Evolutionary conservation across 2,113 vertebrate genomes (phyloP).

Genomic region (Nothocercus nigrocapillus): DNA sequence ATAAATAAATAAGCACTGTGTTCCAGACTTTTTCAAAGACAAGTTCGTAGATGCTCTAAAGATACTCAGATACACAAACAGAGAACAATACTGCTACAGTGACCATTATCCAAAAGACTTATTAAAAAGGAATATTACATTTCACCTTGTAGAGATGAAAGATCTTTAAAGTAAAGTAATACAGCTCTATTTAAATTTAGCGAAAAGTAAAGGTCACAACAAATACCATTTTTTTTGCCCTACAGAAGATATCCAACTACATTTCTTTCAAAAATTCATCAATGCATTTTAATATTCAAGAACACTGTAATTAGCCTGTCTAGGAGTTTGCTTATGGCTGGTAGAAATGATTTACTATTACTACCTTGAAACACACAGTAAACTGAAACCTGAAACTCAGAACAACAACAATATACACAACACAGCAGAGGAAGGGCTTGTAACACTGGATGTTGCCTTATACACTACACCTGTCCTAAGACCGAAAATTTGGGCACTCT

Average conservation of each 20-base stretch:
- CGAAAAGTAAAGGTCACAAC: background rate
- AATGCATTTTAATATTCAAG: background rate
- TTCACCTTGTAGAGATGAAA: background rate
- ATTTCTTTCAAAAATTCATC: background rate
- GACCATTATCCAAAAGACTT: background rate
- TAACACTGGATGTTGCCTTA: background rate
- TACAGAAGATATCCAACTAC: background rate
- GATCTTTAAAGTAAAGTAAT: background rate
- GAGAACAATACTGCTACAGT: background rate
- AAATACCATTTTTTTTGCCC: background rate
- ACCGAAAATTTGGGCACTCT: background rate
- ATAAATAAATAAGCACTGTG: background rate
- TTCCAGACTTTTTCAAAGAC: background rate
- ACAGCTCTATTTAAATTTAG: background rate
- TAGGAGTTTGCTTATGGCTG: background rate
- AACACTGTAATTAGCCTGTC: background rate
- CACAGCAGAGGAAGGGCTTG: background rate
- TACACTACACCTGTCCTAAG: background rate
- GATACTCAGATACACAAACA: background rate
- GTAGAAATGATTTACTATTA: background rate
- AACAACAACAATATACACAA: background rate
- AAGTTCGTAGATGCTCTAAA: background rate
- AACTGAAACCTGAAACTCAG: background rate
- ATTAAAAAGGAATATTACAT: background rate
- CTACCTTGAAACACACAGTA: background rate